Base-by-base conservation (phyloP, 2,888 invertebrate genomes). In the Harmothoe impar region DNA sequence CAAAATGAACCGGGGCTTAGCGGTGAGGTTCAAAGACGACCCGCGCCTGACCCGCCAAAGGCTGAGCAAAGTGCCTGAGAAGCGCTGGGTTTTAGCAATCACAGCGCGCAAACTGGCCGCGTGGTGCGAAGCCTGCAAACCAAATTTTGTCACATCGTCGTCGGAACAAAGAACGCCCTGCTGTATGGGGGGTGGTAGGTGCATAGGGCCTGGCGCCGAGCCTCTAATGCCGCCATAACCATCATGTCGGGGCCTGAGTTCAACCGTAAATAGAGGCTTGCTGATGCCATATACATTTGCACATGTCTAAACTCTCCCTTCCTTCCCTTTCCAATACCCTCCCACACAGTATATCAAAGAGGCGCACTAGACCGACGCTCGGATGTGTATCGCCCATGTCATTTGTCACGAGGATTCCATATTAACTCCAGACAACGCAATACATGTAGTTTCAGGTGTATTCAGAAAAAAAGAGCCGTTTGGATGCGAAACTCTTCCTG, bases 1-100 rank as follows among this genome's bases (percentile, higher is more conserved):
- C 84, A 51, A 84, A 84, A 84, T 84, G 84, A 84, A 35, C 84
- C 84, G 84, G 43, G 84, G n/a, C 84, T 84, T 84, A 84, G 84
- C 84, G 84, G 84, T 29, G 51, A 35, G 84, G 84, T 84, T 84
- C 84, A 84, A 84, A 84, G 84, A 23, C 51, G 84, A 51, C 84
- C 84, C 84, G 29, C 7, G 72, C 72, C 25, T 72, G 72, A 72
- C 72, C 72, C 72, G 72, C 72, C n/a, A 43, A 35, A 25, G 33
- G 12, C 23, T 33, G 84, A 84, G 84, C 35, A 84, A 33, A 33
- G 84, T 25, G 43, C 10, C n/a, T 35, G 35, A 84, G 84, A 84
- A 84, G 84, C 43, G 43, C 5, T 43, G n/a, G 33, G 84, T 43
- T 84, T 84, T 62, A 84, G 43, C 84, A 84, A 84, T 84, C 84